Percentiles rank a stretch among this genome's conserved stretches.
Conservation (phyloP, 2,113 vertebrate species). For the Eudyptes chrysolophus region DNA sequence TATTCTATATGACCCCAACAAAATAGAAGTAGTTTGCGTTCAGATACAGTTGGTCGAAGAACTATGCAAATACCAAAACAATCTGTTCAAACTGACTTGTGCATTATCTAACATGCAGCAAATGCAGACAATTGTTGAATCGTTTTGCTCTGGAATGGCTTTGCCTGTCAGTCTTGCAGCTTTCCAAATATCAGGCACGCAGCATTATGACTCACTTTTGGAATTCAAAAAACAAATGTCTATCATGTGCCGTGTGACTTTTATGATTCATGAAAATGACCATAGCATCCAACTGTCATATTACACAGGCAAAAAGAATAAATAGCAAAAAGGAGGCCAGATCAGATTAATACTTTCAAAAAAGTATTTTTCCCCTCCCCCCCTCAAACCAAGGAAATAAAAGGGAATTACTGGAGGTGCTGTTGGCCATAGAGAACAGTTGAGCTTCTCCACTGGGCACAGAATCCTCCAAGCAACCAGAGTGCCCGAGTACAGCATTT, state of each 20-base stretch:
- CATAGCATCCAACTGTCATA: neutral
- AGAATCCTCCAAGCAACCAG: neutral
- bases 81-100: neutral
- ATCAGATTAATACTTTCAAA: neutral
- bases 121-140: neutral
- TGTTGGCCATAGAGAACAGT: neutral
- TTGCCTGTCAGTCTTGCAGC: neutral
- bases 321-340: neutral
- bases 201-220: slow-evolving; percentile 29
- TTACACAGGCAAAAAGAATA: neutral
- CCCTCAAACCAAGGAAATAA: neutral
- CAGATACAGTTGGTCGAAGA: neutral
- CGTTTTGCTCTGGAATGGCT: slow-evolving; percentile 32
- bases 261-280: neutral
- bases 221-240: slow-evolving; percentile 14
- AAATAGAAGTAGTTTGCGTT: neutral
- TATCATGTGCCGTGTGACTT: neutral
- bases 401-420: neutral
- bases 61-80: neutral
- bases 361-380: neutral
- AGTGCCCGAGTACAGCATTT: neutral
- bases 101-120: neutral
- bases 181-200: slow-evolving; percentile 11
- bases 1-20: neutral
- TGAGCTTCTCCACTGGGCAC: neutral